Conservation (phyloP, 2,113 vertebrate genomes). For the Triplophysa dalaica region DNA sequence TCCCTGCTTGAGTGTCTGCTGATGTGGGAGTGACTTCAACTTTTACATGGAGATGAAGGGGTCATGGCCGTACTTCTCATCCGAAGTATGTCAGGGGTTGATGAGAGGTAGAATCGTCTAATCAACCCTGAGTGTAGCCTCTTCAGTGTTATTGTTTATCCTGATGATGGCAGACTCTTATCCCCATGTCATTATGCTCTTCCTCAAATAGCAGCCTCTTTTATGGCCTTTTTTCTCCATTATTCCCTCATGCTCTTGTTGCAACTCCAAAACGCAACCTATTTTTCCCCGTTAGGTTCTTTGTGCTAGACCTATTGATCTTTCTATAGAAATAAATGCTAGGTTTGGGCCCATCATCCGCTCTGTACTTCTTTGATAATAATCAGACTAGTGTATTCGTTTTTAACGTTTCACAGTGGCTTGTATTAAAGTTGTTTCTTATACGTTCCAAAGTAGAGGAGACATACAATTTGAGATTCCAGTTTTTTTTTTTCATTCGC, state of each 20-base stretch:
- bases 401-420: neutral
- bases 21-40: neutral
- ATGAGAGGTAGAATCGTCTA: slow-evolving; percentile 40
- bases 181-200: slow-evolving; percentile 29
- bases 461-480: slow-evolving; percentile 4
- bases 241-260: neutral
- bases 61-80: neutral
- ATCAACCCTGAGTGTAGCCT: slow-evolving; percentile 45
- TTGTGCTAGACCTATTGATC: slow-evolving; percentile 33
- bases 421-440: neutral
- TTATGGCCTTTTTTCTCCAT: slow-evolving; percentile 4
- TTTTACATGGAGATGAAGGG: neutral
- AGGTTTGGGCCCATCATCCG: neutral
- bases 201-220: slow-evolving; percentile 7
- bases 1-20: slow-evolving; percentile 2
- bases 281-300: slow-evolving; percentile 27
- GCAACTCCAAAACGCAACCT: neutral
- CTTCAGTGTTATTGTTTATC: slow-evolving; percentile 50
- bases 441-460: neutral
- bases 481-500: neutral
- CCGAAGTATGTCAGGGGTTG: slow-evolving; percentile 25
- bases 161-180: slow-evolving; percentile 46
- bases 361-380: neutral
- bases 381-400: neutral
- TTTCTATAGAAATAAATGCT: slow-evolving; percentile 28